Percentiles rank a stretch among this genome's conserved stretches.
Conservation (phyloP, 2,113 vertebrate genomes). For the Opisthocomus hoazin region DNA sequence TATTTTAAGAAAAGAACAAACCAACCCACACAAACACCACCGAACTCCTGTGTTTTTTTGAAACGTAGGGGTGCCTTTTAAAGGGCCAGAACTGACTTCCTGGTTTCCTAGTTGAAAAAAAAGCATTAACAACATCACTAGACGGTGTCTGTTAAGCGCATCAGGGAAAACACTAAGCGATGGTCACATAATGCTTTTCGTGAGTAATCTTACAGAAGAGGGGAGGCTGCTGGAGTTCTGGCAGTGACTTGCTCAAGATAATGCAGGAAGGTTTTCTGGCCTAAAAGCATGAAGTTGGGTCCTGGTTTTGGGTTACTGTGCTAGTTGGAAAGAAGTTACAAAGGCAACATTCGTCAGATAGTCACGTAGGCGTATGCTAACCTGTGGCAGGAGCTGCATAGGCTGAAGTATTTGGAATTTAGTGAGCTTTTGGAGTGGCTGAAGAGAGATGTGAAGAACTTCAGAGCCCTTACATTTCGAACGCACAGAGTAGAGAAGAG, state of each 20-base stretch:
- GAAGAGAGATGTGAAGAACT: neutral
- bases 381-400: neutral
- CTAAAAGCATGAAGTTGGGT: neutral
- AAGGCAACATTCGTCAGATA: neutral
- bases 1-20: neutral
- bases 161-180: neutral
- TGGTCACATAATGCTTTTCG: neutral
- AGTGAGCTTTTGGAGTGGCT: neutral
- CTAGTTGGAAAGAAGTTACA: neutral
- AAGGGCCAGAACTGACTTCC: neutral
- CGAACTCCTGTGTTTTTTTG: neutral
- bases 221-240: neutral
- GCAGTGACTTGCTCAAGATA: neutral
- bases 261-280: neutral
- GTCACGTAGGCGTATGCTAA: too few species aligned
- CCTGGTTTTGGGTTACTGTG: neutral
- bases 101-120: neutral
- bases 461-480: neutral
- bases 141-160: neutral
- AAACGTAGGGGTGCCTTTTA: neutral
- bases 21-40: neutral
- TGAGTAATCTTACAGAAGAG: neutral
- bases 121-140: neutral
- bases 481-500: neutral
- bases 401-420: neutral